phyloP scores from a whole-genome alignment of 1,140 invertebrate genomes.

The Diprion similis region DNA sequence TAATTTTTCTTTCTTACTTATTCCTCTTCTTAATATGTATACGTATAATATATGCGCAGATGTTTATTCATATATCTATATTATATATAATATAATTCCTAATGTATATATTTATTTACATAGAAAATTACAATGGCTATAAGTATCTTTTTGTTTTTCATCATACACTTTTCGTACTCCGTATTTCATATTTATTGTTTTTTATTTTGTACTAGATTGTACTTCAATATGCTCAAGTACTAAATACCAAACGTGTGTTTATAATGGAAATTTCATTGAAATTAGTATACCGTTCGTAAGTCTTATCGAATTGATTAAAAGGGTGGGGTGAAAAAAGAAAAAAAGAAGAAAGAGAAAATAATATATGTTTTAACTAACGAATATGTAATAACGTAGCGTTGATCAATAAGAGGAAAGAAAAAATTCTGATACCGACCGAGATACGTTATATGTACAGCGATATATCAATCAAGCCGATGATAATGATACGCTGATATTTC shows the following conservation, averaged over 20 bases:
- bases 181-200: conserved; percentile 28
- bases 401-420: too few species aligned
- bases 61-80: not conserved
- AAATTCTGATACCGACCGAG: too few species aligned
- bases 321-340: too few species aligned
- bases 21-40: not conserved
- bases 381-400: too few species aligned
- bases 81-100: conserved; percentile 9
- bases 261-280: conserved; percentile 10
- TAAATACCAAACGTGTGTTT: not conserved
- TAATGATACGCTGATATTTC: too few species aligned
- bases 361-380: too few species aligned
- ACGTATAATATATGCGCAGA: not conserved
- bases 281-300: too few species aligned
- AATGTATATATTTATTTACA: not conserved
- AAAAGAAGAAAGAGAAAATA: too few species aligned
- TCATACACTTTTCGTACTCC: conserved; percentile 17
- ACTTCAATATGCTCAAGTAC: conserved; percentile 19
- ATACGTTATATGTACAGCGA: too few species aligned
- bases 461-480: too few species aligned
- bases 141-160: not conserved
- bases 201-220: conserved; percentile 34
- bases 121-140: not conserved
- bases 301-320: too few species aligned
- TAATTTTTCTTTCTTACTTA: not conserved